A percentile compares a stretch with the other conserved stretches of the same genome.
Conservation (phyloP, 2,888 invertebrate genomes). For the Plusia festucae region DNA sequence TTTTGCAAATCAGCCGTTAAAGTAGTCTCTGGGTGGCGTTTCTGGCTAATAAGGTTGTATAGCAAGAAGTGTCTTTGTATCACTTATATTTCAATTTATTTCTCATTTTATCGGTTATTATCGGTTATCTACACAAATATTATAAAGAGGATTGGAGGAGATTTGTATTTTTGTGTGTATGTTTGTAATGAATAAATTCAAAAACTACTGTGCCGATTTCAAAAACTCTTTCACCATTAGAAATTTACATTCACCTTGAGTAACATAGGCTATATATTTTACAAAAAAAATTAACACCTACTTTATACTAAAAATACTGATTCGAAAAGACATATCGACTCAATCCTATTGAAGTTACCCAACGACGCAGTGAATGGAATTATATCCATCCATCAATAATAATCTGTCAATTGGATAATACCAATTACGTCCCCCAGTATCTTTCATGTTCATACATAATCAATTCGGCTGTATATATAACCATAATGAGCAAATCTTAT, state of each 20-base stretch:
- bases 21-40: slow-evolving; percentile 20
- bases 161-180: too few relatives aligned
- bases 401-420: slow-evolving; percentile 32
- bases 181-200: too few relatives aligned
- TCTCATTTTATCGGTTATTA: too few relatives aligned
- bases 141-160: too few relatives aligned
- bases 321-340: neutral
- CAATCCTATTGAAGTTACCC: slow-evolving; percentile 19
- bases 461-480: slow-evolving; percentile 38
- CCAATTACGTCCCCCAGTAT: slow-evolving; percentile 37
- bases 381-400: slow-evolving; percentile 46
- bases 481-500: slow-evolving; percentile 35
- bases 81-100: slow-evolving; percentile 1
- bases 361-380: slow-evolving; percentile 19
- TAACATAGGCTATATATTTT: too few relatives aligned
- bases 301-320: neutral
- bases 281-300: too few relatives aligned
- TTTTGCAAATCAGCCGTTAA: slow-evolving; percentile 11
- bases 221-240: too few relatives aligned
- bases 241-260: too few relatives aligned
- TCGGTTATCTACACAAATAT: too few relatives aligned
- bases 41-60: slow-evolving; percentile 12
- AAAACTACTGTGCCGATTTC: too few relatives aligned
- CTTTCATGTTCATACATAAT: slow-evolving; percentile 53
- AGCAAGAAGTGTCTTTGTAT: neutral